Evolutionary conservation across 1,140 invertebrate species (phyloP).

Genomic region (Bombus picipes): DNA sequence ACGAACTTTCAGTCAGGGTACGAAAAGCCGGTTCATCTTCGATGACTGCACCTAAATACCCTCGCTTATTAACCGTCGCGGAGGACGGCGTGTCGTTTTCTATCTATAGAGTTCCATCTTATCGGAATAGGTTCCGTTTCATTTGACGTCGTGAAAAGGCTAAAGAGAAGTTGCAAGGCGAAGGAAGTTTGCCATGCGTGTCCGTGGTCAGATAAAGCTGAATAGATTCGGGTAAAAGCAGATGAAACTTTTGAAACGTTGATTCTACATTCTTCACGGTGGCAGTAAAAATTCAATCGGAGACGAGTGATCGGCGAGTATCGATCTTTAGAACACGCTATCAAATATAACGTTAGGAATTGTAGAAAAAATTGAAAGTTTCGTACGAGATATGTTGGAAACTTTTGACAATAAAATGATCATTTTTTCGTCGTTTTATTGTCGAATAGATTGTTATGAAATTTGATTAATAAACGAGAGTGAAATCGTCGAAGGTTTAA

Average conservation of each 20-base stretch:
- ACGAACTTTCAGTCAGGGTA: slow-evolving; percentile 57
- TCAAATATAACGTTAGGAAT: too few species aligned
- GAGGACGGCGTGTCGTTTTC: neutral
- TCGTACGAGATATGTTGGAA: too few species aligned
- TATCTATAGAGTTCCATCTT: neutral
- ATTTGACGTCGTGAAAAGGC: neutral
- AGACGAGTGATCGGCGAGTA: too few species aligned
- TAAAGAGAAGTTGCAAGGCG: neutral
- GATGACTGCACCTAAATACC: slow-evolving; percentile 6
- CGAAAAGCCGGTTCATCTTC: slow-evolving; percentile 19
- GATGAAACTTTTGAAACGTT: too few species aligned
- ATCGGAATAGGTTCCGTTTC: neutral
- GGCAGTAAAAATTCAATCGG: too few species aligned
- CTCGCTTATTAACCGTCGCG: neutral
- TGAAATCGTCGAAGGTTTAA: neutral
- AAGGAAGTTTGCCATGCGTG: too few species aligned
- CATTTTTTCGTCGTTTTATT: neutral
- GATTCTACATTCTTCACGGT: too few species aligned
- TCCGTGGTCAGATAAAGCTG: neutral
- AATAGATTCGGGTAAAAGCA: too few species aligned
- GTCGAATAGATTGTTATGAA: neutral
- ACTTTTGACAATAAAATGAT: too few species aligned
- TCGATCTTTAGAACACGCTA: too few species aligned
- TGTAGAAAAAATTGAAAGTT: too few species aligned
- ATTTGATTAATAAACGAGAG: neutral